Evolutionary conservation across 1,140 invertebrate genomes (phyloP).

Genomic region (Dendroctonus ponderosae): DNA sequence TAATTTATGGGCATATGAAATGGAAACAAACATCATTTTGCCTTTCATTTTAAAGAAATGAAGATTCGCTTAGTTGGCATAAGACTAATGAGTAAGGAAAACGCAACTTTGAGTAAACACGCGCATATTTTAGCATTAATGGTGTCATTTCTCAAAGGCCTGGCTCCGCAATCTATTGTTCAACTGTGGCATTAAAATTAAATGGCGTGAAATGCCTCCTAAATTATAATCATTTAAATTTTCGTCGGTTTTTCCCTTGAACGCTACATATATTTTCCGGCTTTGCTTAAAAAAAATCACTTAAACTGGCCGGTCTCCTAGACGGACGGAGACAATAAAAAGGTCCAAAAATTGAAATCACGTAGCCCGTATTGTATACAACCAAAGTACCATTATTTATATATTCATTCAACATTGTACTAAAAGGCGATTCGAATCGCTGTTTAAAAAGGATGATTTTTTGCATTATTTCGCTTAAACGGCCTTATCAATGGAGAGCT

Average conservation of each 20-base stretch:
- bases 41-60: background rate
- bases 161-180: background rate
- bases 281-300: no score
- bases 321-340: no score
- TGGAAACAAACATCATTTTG: no score
- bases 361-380: no score
- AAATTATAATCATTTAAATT: slow-evolving; percentile 7
- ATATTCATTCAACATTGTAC: background rate
- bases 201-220: slow-evolving; percentile 10
- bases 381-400: background rate
- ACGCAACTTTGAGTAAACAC: slow-evolving; percentile 13
- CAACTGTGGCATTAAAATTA: slow-evolving; percentile 5
- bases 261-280: background rate
- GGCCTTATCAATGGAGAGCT: no score
- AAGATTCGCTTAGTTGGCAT: slow-evolving; percentile 10
- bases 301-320: no score
- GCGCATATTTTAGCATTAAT: slow-evolving; percentile 12
- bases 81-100: slow-evolving; percentile 9
- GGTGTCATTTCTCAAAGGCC: background rate
- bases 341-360: no score
- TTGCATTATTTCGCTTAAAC: no score
- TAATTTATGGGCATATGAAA: no score
- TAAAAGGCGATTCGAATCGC: no score
- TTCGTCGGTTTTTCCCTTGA: background rate
- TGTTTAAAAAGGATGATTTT: no score